Percentiles rank a stretch among this genome's conserved stretches.
Conservation (phyloP, 2,797 vertebrate genomes). For the Anomalospiza imberbis region DNA sequence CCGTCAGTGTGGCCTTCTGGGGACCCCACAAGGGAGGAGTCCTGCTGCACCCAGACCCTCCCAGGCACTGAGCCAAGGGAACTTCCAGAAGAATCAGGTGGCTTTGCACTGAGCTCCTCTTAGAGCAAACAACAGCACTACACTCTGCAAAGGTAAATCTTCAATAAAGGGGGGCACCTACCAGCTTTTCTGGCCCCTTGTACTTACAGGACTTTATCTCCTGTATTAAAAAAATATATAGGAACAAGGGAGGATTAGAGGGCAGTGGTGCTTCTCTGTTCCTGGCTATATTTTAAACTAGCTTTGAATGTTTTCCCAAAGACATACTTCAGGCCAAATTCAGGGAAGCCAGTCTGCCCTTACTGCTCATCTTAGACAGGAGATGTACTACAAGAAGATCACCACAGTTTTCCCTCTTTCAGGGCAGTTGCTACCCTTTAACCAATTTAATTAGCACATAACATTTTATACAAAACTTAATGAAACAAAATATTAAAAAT, state of each 20-base stretch:
- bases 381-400: not conserved
- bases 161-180: not conserved
- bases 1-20: rapidly evolving
- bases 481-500: not conserved
- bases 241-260: not conserved
- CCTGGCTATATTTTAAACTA: not conserved
- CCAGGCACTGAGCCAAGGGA: not conserved
- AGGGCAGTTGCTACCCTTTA: not conserved
- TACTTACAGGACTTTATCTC: not conserved
- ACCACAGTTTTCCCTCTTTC: not conserved
- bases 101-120: not conserved
- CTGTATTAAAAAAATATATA: not conserved
- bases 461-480: not conserved
- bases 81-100: not conserved
- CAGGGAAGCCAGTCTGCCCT: not conserved
- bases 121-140: not conserved
- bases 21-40: not conserved
- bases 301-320: not conserved
- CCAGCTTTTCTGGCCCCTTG: not conserved
- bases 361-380: not conserved
- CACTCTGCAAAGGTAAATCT: not conserved
- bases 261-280: not conserved
- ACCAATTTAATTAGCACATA: not conserved
- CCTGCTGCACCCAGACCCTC: not conserved
- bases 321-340: not conserved